phyloP scores from a whole-genome alignment of 2,797 vertebrate genomes.

The Acropternis orthonyx region DNA sequence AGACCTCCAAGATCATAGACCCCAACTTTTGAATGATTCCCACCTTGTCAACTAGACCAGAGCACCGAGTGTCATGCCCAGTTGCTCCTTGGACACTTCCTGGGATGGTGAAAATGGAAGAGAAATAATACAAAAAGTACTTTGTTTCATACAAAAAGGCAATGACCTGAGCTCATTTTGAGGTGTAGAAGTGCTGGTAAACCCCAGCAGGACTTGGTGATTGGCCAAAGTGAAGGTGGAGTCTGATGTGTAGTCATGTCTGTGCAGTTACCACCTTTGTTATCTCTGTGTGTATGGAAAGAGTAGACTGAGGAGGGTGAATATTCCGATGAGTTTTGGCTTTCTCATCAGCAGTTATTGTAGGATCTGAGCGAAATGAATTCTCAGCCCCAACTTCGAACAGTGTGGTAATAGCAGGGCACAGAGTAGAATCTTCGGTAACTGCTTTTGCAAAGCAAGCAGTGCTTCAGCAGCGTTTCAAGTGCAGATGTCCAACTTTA shows the following conservation, averaged over 20 bases:
- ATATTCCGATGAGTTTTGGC: not conserved
- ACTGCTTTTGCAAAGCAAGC: not conserved
- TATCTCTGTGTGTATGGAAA: not conserved
- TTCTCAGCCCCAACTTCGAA: not conserved
- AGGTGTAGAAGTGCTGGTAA: not conserved
- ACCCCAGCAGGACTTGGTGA: not conserved
- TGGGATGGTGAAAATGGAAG: not conserved
- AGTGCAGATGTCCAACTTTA: not conserved
- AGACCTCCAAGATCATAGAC: not conserved
- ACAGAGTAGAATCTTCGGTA: not conserved
- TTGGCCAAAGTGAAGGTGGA: conserved; percentile 33
- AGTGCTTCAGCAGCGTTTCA: not conserved
- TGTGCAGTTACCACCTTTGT: not conserved
- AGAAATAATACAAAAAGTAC: not conserved
- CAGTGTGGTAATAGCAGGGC: not conserved
- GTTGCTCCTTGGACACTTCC: not conserved
- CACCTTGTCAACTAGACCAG: not conserved
- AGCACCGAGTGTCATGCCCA: not conserved
- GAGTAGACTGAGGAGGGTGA: not conserved
- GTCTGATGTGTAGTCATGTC: not conserved
- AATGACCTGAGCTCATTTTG: not conserved
- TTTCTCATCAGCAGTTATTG: not conserved
- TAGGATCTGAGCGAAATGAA: not conserved
- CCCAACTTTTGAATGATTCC: not conserved
- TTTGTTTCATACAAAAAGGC: not conserved